A percentile compares a stretch with the other conserved stretches of the same genome.
Evolutionary conservation across 2,797 vertebrate species (phyloP).

Genomic region (Phoeniculus purpureus): DNA sequence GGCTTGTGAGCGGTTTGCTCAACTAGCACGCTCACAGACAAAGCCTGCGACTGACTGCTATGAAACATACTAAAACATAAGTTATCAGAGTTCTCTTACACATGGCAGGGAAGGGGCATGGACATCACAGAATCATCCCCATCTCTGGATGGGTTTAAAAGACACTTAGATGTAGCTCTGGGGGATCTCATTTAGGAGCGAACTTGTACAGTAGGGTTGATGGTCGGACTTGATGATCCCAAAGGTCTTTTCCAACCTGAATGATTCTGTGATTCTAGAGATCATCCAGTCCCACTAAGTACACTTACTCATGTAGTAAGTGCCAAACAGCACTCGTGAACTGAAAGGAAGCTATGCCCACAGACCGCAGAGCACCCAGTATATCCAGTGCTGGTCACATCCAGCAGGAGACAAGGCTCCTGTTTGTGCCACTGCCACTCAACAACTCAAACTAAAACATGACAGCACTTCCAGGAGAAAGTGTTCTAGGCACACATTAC

Average conservation of each 20-base stretch:
- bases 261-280: too few relatives aligned
- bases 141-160: too few relatives aligned
- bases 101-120: accelerated
- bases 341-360: background rate
- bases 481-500: background rate
- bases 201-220: too few relatives aligned
- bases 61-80: background rate
- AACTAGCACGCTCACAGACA: background rate
- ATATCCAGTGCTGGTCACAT: background rate
- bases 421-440: background rate
- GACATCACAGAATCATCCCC: background rate
- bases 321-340: background rate
- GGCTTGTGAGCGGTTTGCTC: background rate
- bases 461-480: background rate
- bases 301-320: background rate
- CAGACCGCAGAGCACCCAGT: background rate
- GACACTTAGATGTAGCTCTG: too few relatives aligned
- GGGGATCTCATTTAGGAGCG: too few relatives aligned
- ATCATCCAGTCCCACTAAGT: too few relatives aligned
- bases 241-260: too few relatives aligned
- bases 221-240: too few relatives aligned
- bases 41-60: background rate
- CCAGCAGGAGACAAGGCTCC: background rate
- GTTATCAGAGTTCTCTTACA: background rate
- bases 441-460: background rate